Percentiles rank a stretch among this genome's conserved stretches.
Conservation (phyloP, 2,113 vertebrate species). For the Trogon melanurus region DNA sequence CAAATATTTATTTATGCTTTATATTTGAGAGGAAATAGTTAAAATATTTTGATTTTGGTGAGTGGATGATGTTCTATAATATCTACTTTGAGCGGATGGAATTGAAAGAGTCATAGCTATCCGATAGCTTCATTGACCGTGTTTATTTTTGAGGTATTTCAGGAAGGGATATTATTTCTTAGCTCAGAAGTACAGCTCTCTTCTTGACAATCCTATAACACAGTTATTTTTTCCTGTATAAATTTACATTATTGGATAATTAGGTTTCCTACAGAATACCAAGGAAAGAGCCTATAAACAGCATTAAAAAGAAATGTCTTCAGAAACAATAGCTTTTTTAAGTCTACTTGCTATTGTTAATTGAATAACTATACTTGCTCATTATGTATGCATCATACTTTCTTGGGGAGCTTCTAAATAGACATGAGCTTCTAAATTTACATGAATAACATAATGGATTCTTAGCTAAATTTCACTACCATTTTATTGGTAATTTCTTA, state of each 20-base stretch:
- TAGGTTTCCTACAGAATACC: not conserved
- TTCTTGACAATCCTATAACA: not conserved
- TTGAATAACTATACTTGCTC: not conserved
- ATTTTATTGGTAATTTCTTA: not conserved
- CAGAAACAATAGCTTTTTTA: not conserved
- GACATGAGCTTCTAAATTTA: too few relatives aligned
- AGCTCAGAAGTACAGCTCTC: not conserved
- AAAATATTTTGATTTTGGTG: not conserved
- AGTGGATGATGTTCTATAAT: not conserved
- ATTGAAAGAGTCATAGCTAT: not conserved
- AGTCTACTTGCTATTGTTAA: not conserved
- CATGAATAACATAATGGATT: not conserved
- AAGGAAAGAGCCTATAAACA: not conserved
- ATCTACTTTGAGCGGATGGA: not conserved
- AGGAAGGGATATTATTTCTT: not conserved
- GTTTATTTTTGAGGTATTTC: not conserved
- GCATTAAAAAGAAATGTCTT: not conserved
- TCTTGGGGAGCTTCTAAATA: not conserved
- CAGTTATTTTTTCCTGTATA: not conserved
- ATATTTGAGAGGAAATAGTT: not conserved
- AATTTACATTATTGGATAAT: not conserved
- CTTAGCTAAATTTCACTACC: not conserved
- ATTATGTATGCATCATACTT: not conserved
- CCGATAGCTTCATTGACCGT: not conserved
- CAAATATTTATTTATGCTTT: not conserved